These are phyloP conservation scores for Notocelia uddmanniana DNA, from an alignment of 2,888 invertebrate genomes.

Conservation along the genomic window DNA sequence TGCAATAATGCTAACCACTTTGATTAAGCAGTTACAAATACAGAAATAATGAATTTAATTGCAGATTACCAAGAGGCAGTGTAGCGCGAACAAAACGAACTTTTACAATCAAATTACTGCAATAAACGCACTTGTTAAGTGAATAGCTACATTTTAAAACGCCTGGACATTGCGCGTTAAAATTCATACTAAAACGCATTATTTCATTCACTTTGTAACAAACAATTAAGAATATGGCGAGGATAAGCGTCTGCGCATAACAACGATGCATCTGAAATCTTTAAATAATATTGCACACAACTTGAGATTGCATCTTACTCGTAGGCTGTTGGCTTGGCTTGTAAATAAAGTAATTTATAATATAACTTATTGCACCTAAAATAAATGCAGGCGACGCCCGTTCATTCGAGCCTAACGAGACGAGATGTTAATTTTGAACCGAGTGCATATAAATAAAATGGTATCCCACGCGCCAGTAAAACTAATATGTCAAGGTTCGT, in stretches of 20 bases:
- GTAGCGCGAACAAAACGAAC: conserved; percentile 31
- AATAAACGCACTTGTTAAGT: conserved; percentile 34
- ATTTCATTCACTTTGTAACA: conserved; percentile 4
- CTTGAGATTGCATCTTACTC: background rate
- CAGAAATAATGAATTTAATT: conserved; percentile 37
- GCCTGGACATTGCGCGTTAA: background rate
- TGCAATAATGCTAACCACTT: conserved; percentile 1
- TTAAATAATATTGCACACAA: background rate
- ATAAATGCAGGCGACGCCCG: conserved; percentile 27
- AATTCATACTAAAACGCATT: background rate
- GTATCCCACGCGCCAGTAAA: conserved; percentile 66
- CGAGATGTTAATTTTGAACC: conserved; percentile 50
- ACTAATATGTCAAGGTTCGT: conserved; percentile 78
- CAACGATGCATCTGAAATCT: background rate
- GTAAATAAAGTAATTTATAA: conserved; percentile 9
- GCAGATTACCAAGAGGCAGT: conserved; percentile 25
- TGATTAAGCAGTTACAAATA: conserved; percentile 32
- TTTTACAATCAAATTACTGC: conserved; percentile 30
- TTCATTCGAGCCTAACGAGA: conserved; percentile 48
- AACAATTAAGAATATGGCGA: background rate
- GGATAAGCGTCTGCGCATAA: background rate
- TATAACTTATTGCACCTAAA: conserved; percentile 26
- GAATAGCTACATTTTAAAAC: conserved; percentile 26
- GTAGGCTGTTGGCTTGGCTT: background rate
- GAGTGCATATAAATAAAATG: conserved; percentile 63